Base-by-base conservation (phyloP, 2,113 vertebrate species). In the Indicator indicator region DNA sequence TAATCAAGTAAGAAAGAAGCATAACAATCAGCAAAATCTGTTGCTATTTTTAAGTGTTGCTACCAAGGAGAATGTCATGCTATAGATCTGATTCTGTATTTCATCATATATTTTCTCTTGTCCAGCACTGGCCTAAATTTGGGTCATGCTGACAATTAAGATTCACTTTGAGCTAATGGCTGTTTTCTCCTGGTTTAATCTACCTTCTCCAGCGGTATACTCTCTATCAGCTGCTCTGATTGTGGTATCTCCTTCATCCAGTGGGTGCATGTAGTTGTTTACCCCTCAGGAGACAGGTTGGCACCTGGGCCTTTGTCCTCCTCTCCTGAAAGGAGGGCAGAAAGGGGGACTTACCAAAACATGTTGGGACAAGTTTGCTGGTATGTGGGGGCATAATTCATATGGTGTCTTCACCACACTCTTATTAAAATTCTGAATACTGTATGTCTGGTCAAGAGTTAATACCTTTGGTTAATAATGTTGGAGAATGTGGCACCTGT, bases 1-100 rank as follows among this genome's bases (percentile, higher is more conserved):
- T 95, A 93, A 94, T 91, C 62, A 83, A 28, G 56, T 88, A 89
- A 93, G 27, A 83, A 91, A 84, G 50, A 95, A 91, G 76, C 4
- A 82, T 64, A 91, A 46, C 67, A 27, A 70, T 95, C 42, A 89
- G 38, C 10, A 82, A 94, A 93, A 68, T 70, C 23, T 40, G 63
- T 85, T 42, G 32, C 64, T 91, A 18, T 82, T 78, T 84, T 71
- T 83, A 96, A 93, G 62, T 67, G n/a, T 75, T 88, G 60, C 52
- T 73, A 73, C 26, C 59, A 93, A 79, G 17, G 65, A 13, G 62
- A 93, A 94, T 59, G 27, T 23, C 77, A 2, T 46, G 28, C 36
- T 93, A 64, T n/a, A 63, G 64, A 59, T 94, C 13, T 26, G 4
- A 83, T 52, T 56, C 56, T 27, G 86, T 30, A 2, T 72, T 85